These are phyloP conservation scores for Drosophila histrio DNA, from an alignment of 2,888 invertebrate species.

Conservation along the genomic window DNA sequence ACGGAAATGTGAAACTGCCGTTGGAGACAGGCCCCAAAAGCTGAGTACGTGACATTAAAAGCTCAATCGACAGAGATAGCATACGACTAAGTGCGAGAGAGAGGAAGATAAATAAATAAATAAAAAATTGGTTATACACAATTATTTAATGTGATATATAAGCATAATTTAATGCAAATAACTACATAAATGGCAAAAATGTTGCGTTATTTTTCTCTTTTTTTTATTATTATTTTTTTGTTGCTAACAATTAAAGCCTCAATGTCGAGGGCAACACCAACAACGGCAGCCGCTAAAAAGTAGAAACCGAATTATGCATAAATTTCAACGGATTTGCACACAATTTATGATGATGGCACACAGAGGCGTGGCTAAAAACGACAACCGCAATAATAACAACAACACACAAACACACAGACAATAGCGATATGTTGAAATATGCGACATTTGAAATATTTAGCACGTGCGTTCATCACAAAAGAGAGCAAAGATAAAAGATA, in stretches of 20 bases:
- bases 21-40: constrained; percentile 29
- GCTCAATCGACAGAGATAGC: constrained; percentile 14
- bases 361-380: constrained; percentile 38
- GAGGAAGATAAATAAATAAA: not conserved
- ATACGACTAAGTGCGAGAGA: not conserved
- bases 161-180: constrained; percentile 61
- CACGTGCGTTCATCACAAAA: constrained; percentile 34
- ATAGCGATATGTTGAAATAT: constrained; percentile 38
- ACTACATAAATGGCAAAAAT: constrained; percentile 45
- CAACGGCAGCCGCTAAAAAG: constrained; percentile 34
- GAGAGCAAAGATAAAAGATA: constrained; percentile 31
- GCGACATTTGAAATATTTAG: constrained; percentile 55
- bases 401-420: constrained; percentile 21
- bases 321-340: constrained; percentile 63
- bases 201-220: constrained; percentile 8
- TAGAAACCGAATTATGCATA: constrained; percentile 63
- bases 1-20: constrained; percentile 52
- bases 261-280: constrained; percentile 58
- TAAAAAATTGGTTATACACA: constrained; percentile 17
- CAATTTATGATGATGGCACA: constrained; percentile 49
- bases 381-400: constrained; percentile 10
- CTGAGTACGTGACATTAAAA: constrained; percentile 55
- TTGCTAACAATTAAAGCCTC: constrained; percentile 59
- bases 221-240: not conserved
- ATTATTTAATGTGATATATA: constrained; percentile 49